Percentiles rank a stretch among this genome's conserved stretches.
phyloP scores from a whole-genome alignment of 2,797 vertebrate species.

The Benthosema pterotum region DNA sequence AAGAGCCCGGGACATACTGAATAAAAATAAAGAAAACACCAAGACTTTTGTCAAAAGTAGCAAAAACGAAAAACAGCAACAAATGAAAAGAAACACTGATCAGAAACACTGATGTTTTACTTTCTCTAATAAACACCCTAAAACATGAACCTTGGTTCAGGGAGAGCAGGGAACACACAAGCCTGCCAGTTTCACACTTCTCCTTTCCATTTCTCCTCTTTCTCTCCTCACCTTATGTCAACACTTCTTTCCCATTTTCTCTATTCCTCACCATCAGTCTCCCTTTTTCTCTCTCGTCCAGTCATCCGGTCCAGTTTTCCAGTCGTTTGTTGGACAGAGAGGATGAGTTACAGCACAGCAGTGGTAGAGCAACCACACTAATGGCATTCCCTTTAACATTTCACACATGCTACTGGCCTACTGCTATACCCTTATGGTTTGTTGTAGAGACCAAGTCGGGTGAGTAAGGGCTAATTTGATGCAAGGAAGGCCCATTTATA shows the following conservation, averaged over 20 bases:
- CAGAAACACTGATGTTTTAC: too few species aligned
- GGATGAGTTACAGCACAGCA: conserved; percentile 11
- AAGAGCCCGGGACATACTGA: too few species aligned
- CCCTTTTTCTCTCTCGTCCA: conserved; percentile 4
- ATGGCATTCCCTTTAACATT: background rate
- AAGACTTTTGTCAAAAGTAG: too few species aligned
- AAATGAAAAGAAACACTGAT: too few species aligned
- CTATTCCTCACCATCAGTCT: background rate
- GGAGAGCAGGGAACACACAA: conserved; percentile 42
- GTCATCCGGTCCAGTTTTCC: conserved; percentile 56
- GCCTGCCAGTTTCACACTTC: background rate
- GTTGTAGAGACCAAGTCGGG: too few species aligned
- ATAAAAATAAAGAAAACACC: too few species aligned
- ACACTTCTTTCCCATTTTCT: background rate
- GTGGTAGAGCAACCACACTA: conserved; percentile 10
- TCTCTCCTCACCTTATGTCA: conserved; percentile 28
- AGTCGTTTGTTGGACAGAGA: background rate
- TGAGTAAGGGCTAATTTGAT: too few species aligned
- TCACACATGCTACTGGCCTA: too few species aligned
- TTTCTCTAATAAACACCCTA: too few species aligned
- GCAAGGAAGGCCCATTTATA: too few species aligned
- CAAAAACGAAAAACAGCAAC: too few species aligned
- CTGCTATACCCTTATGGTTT: too few species aligned
- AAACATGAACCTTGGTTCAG: background rate
- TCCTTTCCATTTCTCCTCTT: background rate